phyloP scores from a whole-genome alignment of 2,888 invertebrate genomes.

The Archips crataeganus region DNA sequence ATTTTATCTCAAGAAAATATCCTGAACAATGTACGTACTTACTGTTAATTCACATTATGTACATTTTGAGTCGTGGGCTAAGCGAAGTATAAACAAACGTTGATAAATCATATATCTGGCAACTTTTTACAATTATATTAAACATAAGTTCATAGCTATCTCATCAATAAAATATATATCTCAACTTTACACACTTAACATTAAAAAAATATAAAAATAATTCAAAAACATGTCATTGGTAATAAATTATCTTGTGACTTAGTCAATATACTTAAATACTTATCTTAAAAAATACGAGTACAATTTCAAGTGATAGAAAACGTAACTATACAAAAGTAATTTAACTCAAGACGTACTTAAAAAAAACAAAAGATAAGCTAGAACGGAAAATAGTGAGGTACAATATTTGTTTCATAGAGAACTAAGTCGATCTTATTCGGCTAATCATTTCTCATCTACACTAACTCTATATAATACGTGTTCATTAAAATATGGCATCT shows the following conservation, averaged over 20 bases:
- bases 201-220: slow-evolving; percentile 74
- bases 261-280: slow-evolving; percentile 79
- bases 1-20: background rate
- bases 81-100: slow-evolving; percentile 56
- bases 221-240: slow-evolving; percentile 85
- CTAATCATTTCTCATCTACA: slow-evolving; percentile 60
- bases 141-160: slow-evolving; percentile 66
- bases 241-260: slow-evolving; percentile 85
- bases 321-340: slow-evolving; percentile 44
- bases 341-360: slow-evolving; percentile 45
- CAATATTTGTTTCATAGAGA: slow-evolving; percentile 60
- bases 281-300: slow-evolving; percentile 53
- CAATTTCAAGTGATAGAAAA: slow-evolving; percentile 52
- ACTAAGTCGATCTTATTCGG: slow-evolving; percentile 60
- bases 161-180: slow-evolving; percentile 67
- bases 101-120: slow-evolving; percentile 78
- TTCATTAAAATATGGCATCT: slow-evolving; percentile 77
- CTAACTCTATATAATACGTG: slow-evolving; percentile 62
- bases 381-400: slow-evolving; percentile 71
- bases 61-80: background rate
- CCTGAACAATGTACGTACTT: background rate
- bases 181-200: slow-evolving; percentile 74
- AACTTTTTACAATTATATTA: slow-evolving; percentile 67
- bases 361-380: slow-evolving; percentile 57
- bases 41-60: background rate